A percentile compares a stretch with the other conserved stretches of the same genome.
phyloP scores from a whole-genome alignment of 37 sponge, comb jelly and placozoan genomes.

The Aplysina aerophoba region DNA sequence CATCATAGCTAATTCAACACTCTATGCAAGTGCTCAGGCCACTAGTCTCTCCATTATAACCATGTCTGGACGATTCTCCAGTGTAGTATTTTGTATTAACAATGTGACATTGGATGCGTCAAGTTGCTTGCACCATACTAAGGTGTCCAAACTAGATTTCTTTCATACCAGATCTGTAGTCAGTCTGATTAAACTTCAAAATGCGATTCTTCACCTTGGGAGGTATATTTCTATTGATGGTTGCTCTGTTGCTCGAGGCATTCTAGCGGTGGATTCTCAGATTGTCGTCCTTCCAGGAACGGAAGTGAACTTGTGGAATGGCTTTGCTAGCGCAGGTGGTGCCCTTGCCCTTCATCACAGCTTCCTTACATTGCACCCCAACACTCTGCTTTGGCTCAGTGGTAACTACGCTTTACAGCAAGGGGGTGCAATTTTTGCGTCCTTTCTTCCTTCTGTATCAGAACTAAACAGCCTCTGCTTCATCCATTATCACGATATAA shows the following conservation, averaged over 20 bases:
- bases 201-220: no score
- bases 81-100: no score
- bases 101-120: no score
- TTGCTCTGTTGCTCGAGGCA: not conserved
- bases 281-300: not conserved
- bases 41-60: no score
- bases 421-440: constrained; percentile 1
- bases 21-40: no score
- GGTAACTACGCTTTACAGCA: not conserved
- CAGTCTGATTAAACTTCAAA: no score
- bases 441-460: not conserved
- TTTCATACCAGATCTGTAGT: no score
- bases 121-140: no score
- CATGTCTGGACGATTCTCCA: no score
- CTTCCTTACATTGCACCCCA: not conserved
- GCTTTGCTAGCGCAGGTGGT: not conserved
- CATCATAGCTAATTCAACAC: no score
- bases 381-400: not conserved
- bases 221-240: not conserved
- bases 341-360: not conserved
- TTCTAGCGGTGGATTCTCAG: not conserved
- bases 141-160: no score
- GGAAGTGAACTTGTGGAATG: not conserved
- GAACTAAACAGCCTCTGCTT: not conserved
- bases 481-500: constrained; percentile 11